Conservation (phyloP, 2,113 vertebrate genomes). For the Chionis minor region DNA sequence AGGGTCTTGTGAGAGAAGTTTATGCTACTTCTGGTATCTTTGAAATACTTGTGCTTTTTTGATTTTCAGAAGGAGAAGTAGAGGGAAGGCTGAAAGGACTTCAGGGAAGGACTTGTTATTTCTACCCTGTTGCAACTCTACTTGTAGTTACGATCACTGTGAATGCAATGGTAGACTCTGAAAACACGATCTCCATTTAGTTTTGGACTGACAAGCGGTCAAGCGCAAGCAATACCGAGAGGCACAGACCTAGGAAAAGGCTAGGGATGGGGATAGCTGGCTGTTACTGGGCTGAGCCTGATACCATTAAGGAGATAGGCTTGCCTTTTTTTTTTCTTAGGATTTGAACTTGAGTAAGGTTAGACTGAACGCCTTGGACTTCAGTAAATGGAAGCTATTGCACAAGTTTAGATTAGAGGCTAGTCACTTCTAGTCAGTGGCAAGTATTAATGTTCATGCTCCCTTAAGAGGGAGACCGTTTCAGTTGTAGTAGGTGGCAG, state of each 20-base stretch:
- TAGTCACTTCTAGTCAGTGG: not conserved
- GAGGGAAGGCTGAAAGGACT: not conserved
- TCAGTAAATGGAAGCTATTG: not conserved
- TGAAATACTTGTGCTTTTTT: not conserved
- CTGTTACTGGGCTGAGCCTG: not conserved
- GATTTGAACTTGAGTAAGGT: not conserved
- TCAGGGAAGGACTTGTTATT: not conserved
- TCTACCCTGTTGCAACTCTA: not conserved
- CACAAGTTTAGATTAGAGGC: not conserved
- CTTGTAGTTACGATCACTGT: fast-evolving
- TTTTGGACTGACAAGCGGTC: not conserved
- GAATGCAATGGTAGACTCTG: not conserved
- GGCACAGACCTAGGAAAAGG: not conserved
- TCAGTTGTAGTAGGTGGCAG: constrained; percentile 43
- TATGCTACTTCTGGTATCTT: not conserved
- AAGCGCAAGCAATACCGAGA: not conserved
- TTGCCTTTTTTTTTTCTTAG: not conserved
- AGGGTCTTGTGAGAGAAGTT: not conserved
- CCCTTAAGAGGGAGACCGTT: constrained; percentile 1
- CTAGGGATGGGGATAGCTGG: not conserved
- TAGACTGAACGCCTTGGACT: not conserved
- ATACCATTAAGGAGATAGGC: not conserved
- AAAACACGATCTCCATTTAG: not conserved
- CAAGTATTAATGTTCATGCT: not conserved
- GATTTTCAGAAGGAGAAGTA: not conserved